Conservation (phyloP, 1,140 invertebrate genomes). For the Atta colombica region DNA sequence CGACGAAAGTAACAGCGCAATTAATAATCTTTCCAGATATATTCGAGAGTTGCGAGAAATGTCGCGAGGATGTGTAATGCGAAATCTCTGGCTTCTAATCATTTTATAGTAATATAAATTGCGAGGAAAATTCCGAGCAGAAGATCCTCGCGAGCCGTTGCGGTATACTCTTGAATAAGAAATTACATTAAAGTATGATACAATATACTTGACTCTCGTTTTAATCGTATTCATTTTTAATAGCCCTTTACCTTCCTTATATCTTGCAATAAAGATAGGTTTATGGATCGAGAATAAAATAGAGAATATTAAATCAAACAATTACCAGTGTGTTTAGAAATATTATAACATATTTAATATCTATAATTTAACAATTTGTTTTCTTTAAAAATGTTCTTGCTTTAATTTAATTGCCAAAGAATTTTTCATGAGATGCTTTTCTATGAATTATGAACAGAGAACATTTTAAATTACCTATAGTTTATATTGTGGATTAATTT, state of each 20-base stretch:
- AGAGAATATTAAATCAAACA: background rate
- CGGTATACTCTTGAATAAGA: slow-evolving; percentile 75
- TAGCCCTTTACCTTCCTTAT: background rate
- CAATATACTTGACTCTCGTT: slow-evolving; percentile 70
- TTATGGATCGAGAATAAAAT: background rate
- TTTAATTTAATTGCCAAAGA: background rate
- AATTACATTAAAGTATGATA: slow-evolving; percentile 75
- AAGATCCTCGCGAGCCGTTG: slow-evolving; percentile 42
- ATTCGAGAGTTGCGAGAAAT: slow-evolving; percentile 38
- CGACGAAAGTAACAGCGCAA: slow-evolving; percentile 77
- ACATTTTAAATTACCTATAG: background rate
- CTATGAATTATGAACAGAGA: background rate
- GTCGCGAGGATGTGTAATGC: slow-evolving; percentile 49
- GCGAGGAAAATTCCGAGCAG: slow-evolving; percentile 37
- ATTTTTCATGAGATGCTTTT: background rate
- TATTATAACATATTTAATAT: background rate
- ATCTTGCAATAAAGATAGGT: background rate
- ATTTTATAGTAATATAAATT: slow-evolving; percentile 72
- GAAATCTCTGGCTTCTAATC: slow-evolving; percentile 72
- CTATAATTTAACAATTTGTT: background rate
- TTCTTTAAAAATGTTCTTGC: background rate
- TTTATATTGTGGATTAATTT: background rate
- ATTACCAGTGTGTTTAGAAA: background rate
- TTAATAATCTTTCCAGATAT: slow-evolving; percentile 60
- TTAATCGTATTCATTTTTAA: slow-evolving; percentile 50